Base-by-base conservation (phyloP, 2,113 vertebrate species). In the Arenaria interpres region DNA sequence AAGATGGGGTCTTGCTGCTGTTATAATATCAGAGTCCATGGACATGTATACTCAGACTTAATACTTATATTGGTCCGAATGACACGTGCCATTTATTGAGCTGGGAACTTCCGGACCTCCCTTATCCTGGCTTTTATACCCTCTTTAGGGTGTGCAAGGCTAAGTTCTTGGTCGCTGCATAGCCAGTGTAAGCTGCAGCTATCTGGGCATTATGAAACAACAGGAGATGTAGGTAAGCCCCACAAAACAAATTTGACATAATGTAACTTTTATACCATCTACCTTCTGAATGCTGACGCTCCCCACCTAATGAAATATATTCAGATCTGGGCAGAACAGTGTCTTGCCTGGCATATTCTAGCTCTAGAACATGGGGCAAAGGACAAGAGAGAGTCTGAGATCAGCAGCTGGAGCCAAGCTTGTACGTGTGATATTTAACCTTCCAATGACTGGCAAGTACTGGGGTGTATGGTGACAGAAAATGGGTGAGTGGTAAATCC, bases 401-500 rank as follows among this genome's bases (percentile, higher is more conserved):
- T 60, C 56, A 86, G 85, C 64, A 93, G 64, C 79, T 93, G 85
- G 68, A 90, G 60, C 80, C 15, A 54, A 72, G 51, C 43, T 45
- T 57, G 9, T 78, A 22, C 12, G 32, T 53, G 73, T 72, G 86
- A 62, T 80, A 66, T 72, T 81, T 90, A 85, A 92, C 80, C 83
- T 95, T 75, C 68, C 80, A 86, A 66, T 92, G 94, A 97, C 37
- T 96, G 95, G 90, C 94, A 96, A 90, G 90, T 80, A 33, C 76
- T 92, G 30, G 39, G 69, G 73, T 68, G 19, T 64, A 79, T 30
- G 62, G 80, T 90, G 96, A 94, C 89, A 94, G 90, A 92, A 94
- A 97, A 95, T 97, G 57, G 41, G n/a, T 0, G 22, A 97, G 43
- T 53, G 39, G 88, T 89, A 96, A 97, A 96, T 97, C 69, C 90